Evolutionary conservation across 2,113 vertebrate genomes (phyloP), one percentile per base, ranked within the genome.

Genomic region (Sakesphorus luctuosus): DNA sequence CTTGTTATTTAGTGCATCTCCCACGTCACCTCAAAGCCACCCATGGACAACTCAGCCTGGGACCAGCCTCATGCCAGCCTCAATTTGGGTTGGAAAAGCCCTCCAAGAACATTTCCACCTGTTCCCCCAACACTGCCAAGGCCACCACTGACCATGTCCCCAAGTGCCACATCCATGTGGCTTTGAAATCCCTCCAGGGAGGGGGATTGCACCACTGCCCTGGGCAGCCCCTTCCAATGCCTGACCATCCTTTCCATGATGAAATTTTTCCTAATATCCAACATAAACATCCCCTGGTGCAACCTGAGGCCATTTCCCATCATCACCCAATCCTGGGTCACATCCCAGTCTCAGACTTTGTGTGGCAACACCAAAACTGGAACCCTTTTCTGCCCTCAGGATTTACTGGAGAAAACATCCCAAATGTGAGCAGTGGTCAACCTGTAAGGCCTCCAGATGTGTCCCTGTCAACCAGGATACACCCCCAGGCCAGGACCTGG

Each of bases 311-410:
- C 38, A 6, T 68, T 68, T 47, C 69, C 44, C 19, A 59, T 18
- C 62, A 31, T 20, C 62, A 4, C 9, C 55, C 3, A 0, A 47
- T 7, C 43, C 50, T 21, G 61, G 43, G 15, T 47, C 43, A 31
- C 21, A 40, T 4, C 31, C 19, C 23, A 52, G 24, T 3, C 24
- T 36, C 76, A 50, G 38, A 4, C 23, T 75, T 53, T 0, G 0
- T 2, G 17, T 3, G 33, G 11, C 46, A 81, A 4, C 49, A 52
- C 11, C 38, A 49, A 26, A 14, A 4, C 18, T 2, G 9, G 46
- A 19, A 29, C 38, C 9, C 3, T 5, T 31, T 46, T 33, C 44
- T 47, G n/a, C 40, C 28, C 9, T 11, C 14, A 25, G 19, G 3
- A 0, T 59, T 36, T 67, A 28, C 26, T 33, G 11, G 44, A 65